Conservation (phyloP, 2,113 vertebrate species). For the Acrocephalus kingi region DNA sequence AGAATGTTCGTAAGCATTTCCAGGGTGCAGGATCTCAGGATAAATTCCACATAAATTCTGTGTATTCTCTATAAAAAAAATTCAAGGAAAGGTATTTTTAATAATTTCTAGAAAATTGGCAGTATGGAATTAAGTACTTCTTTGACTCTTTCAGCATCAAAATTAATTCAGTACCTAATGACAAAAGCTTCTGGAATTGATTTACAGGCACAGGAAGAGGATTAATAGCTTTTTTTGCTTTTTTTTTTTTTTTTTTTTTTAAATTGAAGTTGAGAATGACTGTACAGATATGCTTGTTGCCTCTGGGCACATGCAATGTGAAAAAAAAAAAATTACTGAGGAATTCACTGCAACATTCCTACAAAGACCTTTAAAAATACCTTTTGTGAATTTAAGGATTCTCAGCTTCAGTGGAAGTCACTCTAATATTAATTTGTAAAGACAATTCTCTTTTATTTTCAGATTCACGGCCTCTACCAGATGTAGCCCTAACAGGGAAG, state of each 20-base stretch:
- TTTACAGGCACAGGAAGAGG: neutral
- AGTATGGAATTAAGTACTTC: neutral
- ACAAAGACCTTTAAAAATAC: constrained; percentile 36
- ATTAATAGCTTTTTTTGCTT: neutral
- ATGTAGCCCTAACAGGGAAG: constrained; percentile 99
- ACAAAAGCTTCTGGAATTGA: neutral
- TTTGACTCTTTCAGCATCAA: neutral
- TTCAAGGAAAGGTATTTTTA: constrained; percentile 63
- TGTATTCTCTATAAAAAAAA: neutral
- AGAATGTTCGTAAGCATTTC: neutral
- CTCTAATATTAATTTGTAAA: neutral
- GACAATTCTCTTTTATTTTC: constrained; percentile 63
- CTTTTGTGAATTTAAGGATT: neutral
- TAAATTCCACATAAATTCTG: neutral
- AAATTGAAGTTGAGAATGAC: neutral
- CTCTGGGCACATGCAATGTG: neutral
- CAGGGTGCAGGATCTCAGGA: neutral
- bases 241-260: neutral
- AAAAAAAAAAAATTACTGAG: neutral
- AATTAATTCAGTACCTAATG: neutral
- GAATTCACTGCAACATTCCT: neutral
- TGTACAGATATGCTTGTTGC: neutral
- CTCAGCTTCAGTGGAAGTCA: neutral
- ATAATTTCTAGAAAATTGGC: neutral
- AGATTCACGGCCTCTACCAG: constrained; percentile 98